Percentiles rank a stretch among this genome's conserved stretches.
Conservation (phyloP, 2,888 invertebrate genomes). For the Tenthredo livida region DNA sequence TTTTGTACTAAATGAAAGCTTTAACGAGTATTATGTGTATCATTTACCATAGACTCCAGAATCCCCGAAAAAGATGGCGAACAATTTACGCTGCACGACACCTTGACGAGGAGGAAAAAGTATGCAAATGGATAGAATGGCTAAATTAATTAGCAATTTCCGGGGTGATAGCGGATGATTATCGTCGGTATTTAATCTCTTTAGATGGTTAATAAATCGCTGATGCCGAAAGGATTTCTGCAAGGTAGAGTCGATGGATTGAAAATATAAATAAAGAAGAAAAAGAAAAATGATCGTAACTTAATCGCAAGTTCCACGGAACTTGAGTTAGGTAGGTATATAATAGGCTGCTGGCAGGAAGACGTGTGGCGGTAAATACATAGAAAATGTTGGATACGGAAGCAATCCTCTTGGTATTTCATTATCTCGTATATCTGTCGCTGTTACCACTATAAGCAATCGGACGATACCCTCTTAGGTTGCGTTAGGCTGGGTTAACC, state of each 20-base stretch:
- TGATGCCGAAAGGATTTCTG: not conserved
- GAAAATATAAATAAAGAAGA: not conserved
- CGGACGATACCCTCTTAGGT: conserved; percentile 30
- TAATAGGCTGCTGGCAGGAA: conserved; percentile 12
- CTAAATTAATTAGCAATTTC: conserved; percentile 7
- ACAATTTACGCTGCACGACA: no score
- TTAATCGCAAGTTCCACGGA: not conserved
- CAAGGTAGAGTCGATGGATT: not conserved
- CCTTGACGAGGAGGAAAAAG: not conserved
- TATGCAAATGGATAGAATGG: not conserved
- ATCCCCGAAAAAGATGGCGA: no score
- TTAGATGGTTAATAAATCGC: not conserved
- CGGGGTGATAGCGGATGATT: not conserved
- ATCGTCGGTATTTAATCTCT: conserved; percentile 3
- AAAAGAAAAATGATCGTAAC: conserved; percentile 38
- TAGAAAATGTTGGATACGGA: conserved; percentile 60
- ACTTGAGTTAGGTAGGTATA: conserved; percentile 27
- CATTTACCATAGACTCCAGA: no score
- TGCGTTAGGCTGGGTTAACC: not conserved
- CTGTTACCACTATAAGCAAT: conserved; percentile 70
- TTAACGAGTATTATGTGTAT: no score
- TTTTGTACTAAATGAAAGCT: not conserved
- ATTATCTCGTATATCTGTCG: conserved; percentile 73
- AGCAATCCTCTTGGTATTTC: conserved; percentile 66
- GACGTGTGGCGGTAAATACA: conserved; percentile 42